Conservation (phyloP, 2,797 vertebrate species). For the Anas bernieri region DNA sequence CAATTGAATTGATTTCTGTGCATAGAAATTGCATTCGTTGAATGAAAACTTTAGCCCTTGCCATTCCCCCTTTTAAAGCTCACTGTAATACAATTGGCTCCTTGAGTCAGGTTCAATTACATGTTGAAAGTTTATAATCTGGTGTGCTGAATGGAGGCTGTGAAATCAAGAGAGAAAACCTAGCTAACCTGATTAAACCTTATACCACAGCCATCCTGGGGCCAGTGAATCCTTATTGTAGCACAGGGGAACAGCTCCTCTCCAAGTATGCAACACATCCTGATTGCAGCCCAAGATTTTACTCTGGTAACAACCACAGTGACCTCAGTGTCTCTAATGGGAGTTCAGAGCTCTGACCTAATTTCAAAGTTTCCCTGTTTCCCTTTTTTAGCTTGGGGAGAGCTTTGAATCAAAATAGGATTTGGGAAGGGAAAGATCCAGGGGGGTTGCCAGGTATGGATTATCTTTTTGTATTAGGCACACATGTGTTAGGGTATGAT, state of each 20-base stretch:
- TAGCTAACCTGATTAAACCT: conserved; percentile 69
- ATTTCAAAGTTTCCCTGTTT: conserved; percentile 3
- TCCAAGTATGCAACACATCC: neutral
- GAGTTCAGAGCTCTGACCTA: conserved; percentile 3
- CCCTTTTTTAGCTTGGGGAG: neutral
- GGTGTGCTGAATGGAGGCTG: conserved; percentile 65
- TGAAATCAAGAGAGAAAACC: conserved; percentile 76
- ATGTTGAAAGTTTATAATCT: conserved; percentile 76
- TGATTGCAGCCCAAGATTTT: neutral
- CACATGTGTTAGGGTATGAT: neutral
- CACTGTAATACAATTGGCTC: conserved; percentile 71
- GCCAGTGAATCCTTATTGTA: conserved; percentile 19
- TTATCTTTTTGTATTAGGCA: neutral
- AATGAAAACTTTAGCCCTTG: conserved; percentile 77
- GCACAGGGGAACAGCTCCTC: neutral
- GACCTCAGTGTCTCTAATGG: neutral
- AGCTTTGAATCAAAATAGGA: neutral
- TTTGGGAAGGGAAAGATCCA: neutral
- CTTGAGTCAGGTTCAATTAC: conserved; percentile 76
- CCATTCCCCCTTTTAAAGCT: conserved; percentile 72
- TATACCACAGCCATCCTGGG: neutral
- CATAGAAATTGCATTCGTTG: conserved; percentile 75
- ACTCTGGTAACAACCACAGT: neutral
- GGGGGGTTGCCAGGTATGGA: neutral
- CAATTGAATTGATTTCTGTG: conserved; percentile 60